These are phyloP conservation scores for Pectinophora gossypiella DNA, from an alignment of 1,140 invertebrate genomes.

Conservation along the genomic window DNA sequence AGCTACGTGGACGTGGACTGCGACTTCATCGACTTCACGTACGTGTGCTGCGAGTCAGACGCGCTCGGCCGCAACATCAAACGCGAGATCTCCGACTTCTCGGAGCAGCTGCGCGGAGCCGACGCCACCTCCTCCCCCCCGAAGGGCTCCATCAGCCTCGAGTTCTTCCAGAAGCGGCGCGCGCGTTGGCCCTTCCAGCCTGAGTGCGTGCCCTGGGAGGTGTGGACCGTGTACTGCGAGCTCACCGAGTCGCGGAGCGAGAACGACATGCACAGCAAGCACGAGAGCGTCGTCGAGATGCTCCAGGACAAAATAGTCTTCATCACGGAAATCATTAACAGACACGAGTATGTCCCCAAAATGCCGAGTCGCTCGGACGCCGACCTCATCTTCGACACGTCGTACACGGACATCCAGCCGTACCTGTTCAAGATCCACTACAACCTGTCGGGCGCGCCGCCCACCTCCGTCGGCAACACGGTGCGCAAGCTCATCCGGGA, in stretches of 20 bases:
- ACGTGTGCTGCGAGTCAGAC: constrained; percentile 93
- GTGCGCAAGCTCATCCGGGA: constrained; percentile 94
- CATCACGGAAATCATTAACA: constrained; percentile 96
- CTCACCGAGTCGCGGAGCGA: constrained; percentile 90
- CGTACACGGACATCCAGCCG: constrained; percentile 94
- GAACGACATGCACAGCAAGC: constrained; percentile 89
- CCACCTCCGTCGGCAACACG: constrained; percentile 87
- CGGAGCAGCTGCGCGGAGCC: constrained; percentile 86
- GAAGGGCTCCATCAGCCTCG: constrained; percentile 91
- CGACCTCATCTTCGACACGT: constrained; percentile 95
- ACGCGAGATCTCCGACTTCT: constrained; percentile 90
- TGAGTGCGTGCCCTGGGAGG: constrained; percentile 97
- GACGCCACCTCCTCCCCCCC: constrained; percentile 79
- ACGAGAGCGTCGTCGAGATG: constrained; percentile 93
- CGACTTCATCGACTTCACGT: constrained; percentile 98
- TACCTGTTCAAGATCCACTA: constrained; percentile 94
- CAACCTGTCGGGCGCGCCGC: constrained; percentile 82
- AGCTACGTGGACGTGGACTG: constrained; percentile 97
- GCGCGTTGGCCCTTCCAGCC: constrained; percentile 91
- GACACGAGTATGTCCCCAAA: constrained; percentile 96
- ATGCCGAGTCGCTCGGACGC: constrained; percentile 95
- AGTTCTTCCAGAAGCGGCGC: constrained; percentile 96
- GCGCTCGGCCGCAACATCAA: constrained; percentile 85
- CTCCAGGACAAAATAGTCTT: constrained; percentile 95
- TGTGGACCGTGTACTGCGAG: constrained; percentile 95